Conservation (phyloP, 2,888 invertebrate genomes). For the Aquatica leii region DNA sequence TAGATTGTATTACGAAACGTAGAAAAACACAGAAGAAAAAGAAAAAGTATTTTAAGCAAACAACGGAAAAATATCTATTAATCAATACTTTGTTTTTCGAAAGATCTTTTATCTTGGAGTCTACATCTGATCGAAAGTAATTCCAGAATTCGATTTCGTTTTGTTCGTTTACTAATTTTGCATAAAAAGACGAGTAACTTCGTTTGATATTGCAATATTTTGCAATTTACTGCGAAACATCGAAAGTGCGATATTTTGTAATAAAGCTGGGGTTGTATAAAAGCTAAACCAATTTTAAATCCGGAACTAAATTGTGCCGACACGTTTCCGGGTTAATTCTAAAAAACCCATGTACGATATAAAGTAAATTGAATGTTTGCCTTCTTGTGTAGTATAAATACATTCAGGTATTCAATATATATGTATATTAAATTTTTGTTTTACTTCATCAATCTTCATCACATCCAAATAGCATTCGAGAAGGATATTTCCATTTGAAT, state of each 20-base stretch:
- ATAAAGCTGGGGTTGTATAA: neutral
- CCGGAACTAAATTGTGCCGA: constrained; percentile 2
- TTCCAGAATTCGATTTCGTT: neutral
- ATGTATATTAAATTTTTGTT: constrained; percentile 18
- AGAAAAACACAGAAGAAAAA: too few species aligned
- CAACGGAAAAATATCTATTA: too few species aligned
- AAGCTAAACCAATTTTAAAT: constrained; percentile 4
- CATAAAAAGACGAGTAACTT: neutral
- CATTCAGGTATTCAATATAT: constrained; percentile 5
- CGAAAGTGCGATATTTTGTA: neutral
- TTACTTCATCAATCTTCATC: constrained; percentile 17
- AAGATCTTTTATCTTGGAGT: too few species aligned
- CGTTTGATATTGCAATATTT: neutral
- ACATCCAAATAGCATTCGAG: neutral
- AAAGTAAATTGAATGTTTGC: neutral
- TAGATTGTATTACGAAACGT: too few species aligned
- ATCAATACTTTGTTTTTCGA: too few species aligned
- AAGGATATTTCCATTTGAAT: neutral
- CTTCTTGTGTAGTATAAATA: neutral
- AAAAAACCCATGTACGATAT: constrained; percentile 1
- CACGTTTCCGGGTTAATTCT: constrained; percentile 3
- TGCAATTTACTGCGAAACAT: neutral
- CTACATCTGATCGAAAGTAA: too few species aligned
- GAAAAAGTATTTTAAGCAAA: too few species aligned
- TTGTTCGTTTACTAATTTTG: neutral